phyloP scores from a whole-genome alignment of 2,113 vertebrate species.

The Nerophis lumbriciformis region DNA sequence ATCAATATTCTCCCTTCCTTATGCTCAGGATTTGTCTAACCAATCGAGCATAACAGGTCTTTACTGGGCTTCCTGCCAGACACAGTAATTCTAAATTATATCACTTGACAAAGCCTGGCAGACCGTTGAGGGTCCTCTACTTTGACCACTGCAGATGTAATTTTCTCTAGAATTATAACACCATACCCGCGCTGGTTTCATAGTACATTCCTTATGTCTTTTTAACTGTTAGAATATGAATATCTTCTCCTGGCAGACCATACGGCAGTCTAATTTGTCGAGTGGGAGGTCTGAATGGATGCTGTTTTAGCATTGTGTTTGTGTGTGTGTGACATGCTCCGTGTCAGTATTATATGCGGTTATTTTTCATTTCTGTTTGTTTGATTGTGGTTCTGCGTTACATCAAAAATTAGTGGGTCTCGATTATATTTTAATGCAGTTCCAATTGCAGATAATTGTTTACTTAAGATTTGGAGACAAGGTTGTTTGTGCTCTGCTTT shows the following conservation, averaged over 20 bases:
- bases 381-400: too few relatives aligned
- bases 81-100: slow-evolving; percentile 26
- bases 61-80: slow-evolving; percentile 30
- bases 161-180: slow-evolving; percentile 13
- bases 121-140: neutral
- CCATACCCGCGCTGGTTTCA: neutral
- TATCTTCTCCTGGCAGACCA: neutral
- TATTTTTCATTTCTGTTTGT: too few relatives aligned
- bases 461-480: too few relatives aligned
- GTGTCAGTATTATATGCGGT: too few relatives aligned
- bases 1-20: slow-evolving; percentile 15
- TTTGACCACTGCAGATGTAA: slow-evolving; percentile 18
- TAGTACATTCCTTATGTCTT: neutral
- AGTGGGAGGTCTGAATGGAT: too few relatives aligned
- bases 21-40: slow-evolving; percentile 25
- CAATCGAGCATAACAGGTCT: slow-evolving; percentile 21
- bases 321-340: too few relatives aligned
- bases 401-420: too few relatives aligned
- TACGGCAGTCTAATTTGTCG: too few relatives aligned
- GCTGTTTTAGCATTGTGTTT: too few relatives aligned
- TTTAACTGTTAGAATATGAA: neutral
- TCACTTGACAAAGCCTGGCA: slow-evolving; percentile 10
- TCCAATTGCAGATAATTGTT: too few relatives aligned
- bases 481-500: too few relatives aligned
- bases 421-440: too few relatives aligned